phyloP scores from a whole-genome alignment of 2,113 vertebrate genomes.

The Cryptoleucopteryx plumbea region DNA sequence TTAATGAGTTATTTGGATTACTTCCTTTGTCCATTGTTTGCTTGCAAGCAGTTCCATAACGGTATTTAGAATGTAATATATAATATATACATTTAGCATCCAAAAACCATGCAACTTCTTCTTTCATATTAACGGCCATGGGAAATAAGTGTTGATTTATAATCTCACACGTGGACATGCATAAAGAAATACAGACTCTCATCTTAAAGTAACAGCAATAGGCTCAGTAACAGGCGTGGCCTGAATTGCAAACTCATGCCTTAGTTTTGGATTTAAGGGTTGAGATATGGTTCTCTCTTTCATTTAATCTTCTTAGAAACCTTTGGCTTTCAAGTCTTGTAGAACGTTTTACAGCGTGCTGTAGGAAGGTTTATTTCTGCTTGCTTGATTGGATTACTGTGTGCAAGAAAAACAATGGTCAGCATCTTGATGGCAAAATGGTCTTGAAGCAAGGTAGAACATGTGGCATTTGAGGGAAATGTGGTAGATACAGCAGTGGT shows the following conservation, averaged over 20 bases:
- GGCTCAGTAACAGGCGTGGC: not conserved
- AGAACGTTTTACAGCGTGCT: not conserved
- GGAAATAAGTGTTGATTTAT: not conserved
- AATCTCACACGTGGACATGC: not conserved
- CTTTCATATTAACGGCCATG: not conserved
- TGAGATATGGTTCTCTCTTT: constrained; percentile 17
- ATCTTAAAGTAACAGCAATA: not conserved
- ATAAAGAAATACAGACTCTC: not conserved
- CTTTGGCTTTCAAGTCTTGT: not conserved
- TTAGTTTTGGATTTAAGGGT: constrained; percentile 10
- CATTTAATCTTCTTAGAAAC: constrained; percentile 56
- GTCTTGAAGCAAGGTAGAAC: not conserved
- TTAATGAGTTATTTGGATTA: not conserved
- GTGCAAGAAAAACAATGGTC: not conserved
- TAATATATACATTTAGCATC: not conserved
- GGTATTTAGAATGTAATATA: not conserved
- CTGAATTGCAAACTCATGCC: not conserved
- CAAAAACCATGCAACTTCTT: not conserved
- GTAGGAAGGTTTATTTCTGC: constrained; percentile 40
- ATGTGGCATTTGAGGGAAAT: not conserved
- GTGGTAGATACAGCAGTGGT: not conserved
- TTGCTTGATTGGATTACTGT: constrained; percentile 17
- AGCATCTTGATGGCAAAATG: not conserved
- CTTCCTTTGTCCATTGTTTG: not conserved
- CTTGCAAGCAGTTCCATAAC: not conserved